Percentiles rank a stretch among this genome's conserved stretches.
Conservation (phyloP, 2,797 vertebrate genomes). For the Cossypha caffra region DNA sequence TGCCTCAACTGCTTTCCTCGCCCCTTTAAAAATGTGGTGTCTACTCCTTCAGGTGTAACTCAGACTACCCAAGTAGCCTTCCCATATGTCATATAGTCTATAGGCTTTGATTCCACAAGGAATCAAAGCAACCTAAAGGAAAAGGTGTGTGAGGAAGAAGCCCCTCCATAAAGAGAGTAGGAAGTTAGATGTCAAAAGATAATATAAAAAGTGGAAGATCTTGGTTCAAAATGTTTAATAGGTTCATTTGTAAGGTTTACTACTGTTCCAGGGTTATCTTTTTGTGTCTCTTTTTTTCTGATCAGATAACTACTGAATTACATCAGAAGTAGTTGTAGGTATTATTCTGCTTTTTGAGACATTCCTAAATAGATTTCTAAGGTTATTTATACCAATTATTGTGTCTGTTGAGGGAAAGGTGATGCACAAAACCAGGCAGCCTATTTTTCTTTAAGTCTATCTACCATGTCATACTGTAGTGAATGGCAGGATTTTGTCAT, state of each 20-base stretch:
- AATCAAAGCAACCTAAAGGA: not conserved
- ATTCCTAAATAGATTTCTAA: not conserved
- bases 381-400: not conserved
- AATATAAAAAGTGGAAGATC: not conserved
- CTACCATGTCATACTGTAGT: not conserved
- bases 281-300: not conserved
- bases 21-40: not conserved
- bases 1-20: not conserved
- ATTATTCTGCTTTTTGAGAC: not conserved
- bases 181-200: not conserved
- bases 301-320: not conserved
- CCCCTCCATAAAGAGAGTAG: not conserved
- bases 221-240: not conserved
- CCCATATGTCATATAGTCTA: not conserved
- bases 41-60: not conserved
- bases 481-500: not conserved
- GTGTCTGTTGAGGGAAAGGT: not conserved
- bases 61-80: not conserved
- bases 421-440: not conserved
- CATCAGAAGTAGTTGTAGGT: not conserved
- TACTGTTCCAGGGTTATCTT: not conserved
- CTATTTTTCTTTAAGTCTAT: not conserved
- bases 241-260: not conserved
- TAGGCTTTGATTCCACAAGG: not conserved
- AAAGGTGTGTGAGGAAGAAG: not conserved